These are phyloP conservation scores for Reinhardtius hippoglossoides DNA, from an alignment of 2,113 vertebrate genomes.

Conservation along the genomic window DNA sequence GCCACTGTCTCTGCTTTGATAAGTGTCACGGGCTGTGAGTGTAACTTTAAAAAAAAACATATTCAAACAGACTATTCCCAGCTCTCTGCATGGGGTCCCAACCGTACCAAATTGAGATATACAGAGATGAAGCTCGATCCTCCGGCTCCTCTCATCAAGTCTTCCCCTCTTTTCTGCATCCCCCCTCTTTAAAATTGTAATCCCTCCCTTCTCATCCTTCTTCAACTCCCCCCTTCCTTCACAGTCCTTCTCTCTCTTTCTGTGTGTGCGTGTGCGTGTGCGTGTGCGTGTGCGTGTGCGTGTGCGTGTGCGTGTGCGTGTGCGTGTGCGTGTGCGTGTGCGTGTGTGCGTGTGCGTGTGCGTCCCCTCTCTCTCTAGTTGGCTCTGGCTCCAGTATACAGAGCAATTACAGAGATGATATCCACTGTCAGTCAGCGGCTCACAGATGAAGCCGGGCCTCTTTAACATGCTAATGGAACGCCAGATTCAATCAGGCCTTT, in stretches of 20 bases:
- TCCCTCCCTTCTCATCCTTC: slow-evolving; percentile 47
- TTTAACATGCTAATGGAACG: slow-evolving; percentile 84
- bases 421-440: slow-evolving; percentile 84
- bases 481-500: slow-evolving; percentile 83
- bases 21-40: slow-evolving; percentile 20
- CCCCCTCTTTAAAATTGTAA: slow-evolving; percentile 58
- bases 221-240: slow-evolving; percentile 16
- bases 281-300: neutral
- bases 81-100: slow-evolving; percentile 45
- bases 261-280: neutral
- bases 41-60: slow-evolving; percentile 17
- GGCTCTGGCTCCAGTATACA: slow-evolving; percentile 65
- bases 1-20: slow-evolving; percentile 45
- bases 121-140: slow-evolving; percentile 43
- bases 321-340: neutral
- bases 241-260: slow-evolving; percentile 7
- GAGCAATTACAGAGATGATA: slow-evolving; percentile 85
- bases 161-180: slow-evolving; percentile 34
- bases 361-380: slow-evolving; percentile 27
- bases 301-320: neutral
- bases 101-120: slow-evolving; percentile 50
- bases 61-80: slow-evolving; percentile 50
- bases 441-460: slow-evolving; percentile 79
- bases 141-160: slow-evolving; percentile 28
- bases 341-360: neutral